Evolutionary conservation across 2,888 invertebrate species (phyloP), one percentile per base, ranked within the genome.

Genomic region (Ophion costatus): DNA sequence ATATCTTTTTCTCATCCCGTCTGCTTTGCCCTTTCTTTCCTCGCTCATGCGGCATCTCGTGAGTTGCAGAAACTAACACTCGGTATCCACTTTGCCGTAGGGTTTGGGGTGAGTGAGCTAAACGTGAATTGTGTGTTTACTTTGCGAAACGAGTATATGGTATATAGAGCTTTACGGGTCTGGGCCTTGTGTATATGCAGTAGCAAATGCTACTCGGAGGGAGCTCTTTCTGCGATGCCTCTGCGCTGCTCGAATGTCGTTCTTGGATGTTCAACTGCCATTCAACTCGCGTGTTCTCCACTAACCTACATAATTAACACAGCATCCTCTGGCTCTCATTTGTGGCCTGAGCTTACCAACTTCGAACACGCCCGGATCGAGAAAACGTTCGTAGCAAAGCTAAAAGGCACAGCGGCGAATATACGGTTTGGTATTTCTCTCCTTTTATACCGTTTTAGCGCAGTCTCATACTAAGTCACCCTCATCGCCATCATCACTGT

Each of bases 71-170:
- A 80, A 86, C 85, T 67, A 67, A 85, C 73, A 82, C 80, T 71
- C 63, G 64, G 69, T 77, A 79, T 70, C 80, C 84, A 80, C 77
- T 80, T 82, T 77, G 81, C 75, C 69, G 76, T 59, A 9, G 66
- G 73, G 59, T 24, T 45, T 38, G 59, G 80, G 38, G 17, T 29
- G 79, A 81, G 82, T 51, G 74, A 84, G 84, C 87, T 87, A 86
- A 87, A 88, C 85, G 84, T 86, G 87, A 88, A 87, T 87, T 88
- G 87, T 88, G 83, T 86, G 88, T 86, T 87, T 87, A 87, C 88
- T 88, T 87, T 87, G 82, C 83, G 87, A 83, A 88, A 86, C 87
- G 85, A 86, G 88, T 88, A 86, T 88, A 85, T 88, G 88, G 87
- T 89, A 87, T 85, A 84, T 77, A 77, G 59, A 61, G 70, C 29